phyloP scores from a whole-genome alignment of 1,140 invertebrate genomes.

The Drosophila leontia region DNA sequence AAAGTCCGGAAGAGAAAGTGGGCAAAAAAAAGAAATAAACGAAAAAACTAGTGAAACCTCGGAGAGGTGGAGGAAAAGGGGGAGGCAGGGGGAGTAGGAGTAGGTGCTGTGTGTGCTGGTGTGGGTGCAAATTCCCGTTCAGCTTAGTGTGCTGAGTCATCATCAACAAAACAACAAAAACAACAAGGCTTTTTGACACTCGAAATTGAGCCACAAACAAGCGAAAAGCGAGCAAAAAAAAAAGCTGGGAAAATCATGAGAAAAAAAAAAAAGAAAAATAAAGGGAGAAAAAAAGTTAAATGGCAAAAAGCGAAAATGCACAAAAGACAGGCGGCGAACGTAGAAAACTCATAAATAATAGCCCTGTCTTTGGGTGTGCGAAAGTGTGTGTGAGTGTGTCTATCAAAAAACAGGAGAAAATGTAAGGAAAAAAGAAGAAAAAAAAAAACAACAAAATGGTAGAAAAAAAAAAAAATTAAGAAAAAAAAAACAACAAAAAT shows the following conservation, averaged over 20 bases:
- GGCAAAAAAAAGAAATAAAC: slow-evolving; percentile 8
- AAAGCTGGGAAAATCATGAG: neutral
- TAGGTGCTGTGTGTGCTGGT: neutral
- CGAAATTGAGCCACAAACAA: slow-evolving; percentile 74
- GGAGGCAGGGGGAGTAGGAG: neutral
- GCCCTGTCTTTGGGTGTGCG: slow-evolving; percentile 29
- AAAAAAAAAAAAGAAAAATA: neutral
- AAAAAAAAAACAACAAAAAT: neutral
- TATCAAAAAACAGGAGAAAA: neutral
- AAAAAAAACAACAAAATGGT: neutral
- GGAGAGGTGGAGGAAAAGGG: neutral
- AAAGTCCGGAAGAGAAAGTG: slow-evolving; percentile 33
- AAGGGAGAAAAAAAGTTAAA: slow-evolving; percentile 52
- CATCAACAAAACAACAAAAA: slow-evolving; percentile 39
- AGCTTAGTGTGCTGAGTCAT: slow-evolving; percentile 63
- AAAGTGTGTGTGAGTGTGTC: slow-evolving; percentile 14
- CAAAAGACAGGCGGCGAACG: slow-evolving; percentile 70
- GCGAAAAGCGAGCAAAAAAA: slow-evolving; percentile 9
- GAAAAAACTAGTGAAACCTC: slow-evolving; percentile 8
- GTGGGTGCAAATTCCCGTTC: neutral
- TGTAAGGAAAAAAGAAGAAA: neutral
- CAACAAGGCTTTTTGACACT: slow-evolving; percentile 68
- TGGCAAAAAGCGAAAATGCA: slow-evolving; percentile 73
- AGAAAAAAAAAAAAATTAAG: neutral
- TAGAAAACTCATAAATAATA: slow-evolving; percentile 80